These are phyloP conservation scores for Muntiacus muntjak DNA, from an alignment of 2,113 vertebrate genomes.

Conservation along the genomic window DNA sequence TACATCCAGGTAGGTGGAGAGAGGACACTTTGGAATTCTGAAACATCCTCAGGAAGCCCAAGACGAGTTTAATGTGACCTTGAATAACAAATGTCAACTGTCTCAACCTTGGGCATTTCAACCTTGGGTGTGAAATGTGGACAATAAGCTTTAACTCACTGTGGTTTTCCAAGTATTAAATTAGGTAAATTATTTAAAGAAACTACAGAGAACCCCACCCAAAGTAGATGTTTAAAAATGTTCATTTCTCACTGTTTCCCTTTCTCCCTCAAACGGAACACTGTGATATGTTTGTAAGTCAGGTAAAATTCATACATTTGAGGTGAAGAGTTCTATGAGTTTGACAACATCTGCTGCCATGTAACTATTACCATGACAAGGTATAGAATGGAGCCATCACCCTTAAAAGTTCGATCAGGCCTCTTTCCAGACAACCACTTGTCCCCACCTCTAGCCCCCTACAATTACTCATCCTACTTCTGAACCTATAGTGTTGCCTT, in stretches of 20 bases:
- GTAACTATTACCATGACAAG: not conserved
- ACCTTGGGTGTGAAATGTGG: not conserved
- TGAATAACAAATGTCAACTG: not conserved
- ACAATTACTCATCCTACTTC: not conserved
- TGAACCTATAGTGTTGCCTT: constrained; percentile 50
- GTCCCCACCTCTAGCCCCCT: not conserved
- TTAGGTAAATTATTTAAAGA: not conserved
- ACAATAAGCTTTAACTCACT: not conserved
- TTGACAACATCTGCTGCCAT: not conserved
- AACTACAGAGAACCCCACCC: not conserved
- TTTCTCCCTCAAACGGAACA: not conserved
- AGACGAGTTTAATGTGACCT: not conserved
- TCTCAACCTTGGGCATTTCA: not conserved
- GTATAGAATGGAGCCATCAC: not conserved
- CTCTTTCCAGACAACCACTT: not conserved
- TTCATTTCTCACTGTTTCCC: not conserved
- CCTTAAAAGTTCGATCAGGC: not conserved
- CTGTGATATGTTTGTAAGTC: not conserved
- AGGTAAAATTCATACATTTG: not conserved
- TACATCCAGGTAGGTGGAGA: not conserved
- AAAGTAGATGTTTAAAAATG: not conserved
- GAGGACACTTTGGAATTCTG: not conserved
- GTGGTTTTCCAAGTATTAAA: not conserved
- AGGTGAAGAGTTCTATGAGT: not conserved
- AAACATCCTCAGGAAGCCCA: not conserved